Percentiles rank a stretch among this genome's conserved stretches.
phyloP scores from a whole-genome alignment of 92 coral and sea anemone genomes.

The Epizoanthus rinbou region DNA sequence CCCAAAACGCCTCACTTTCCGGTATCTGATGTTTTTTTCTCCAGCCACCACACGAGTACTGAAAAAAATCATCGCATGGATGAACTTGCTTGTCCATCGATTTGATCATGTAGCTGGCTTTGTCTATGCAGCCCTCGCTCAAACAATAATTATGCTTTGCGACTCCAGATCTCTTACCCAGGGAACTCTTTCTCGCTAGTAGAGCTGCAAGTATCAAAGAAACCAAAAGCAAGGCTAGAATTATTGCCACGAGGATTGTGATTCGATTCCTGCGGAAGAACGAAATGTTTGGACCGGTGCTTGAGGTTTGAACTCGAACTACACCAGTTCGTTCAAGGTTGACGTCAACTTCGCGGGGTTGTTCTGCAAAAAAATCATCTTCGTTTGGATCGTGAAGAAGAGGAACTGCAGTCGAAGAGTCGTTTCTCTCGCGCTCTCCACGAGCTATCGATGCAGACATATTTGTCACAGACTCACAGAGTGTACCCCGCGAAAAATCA shows the following conservation, averaged over 20 bases:
- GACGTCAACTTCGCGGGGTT: slow-evolving; percentile 34
- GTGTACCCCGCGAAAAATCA: not conserved
- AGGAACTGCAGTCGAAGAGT: slow-evolving; percentile 65
- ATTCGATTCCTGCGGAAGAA: slow-evolving; percentile 39
- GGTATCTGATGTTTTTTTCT: slow-evolving; percentile 71
- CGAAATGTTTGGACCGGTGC: slow-evolving; percentile 29
- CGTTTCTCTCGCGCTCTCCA: slow-evolving; percentile 40
- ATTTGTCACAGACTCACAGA: not conserved
- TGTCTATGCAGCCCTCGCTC: slow-evolving; percentile 69
- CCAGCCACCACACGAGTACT: slow-evolving; percentile 92
- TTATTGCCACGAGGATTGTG: slow-evolving; percentile 40
- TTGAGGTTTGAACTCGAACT: slow-evolving; percentile 49
- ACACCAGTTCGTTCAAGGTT: slow-evolving; percentile 56
- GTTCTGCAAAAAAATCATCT: slow-evolving; percentile 46
- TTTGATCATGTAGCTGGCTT: slow-evolving; percentile 68
- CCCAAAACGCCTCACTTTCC: slow-evolving; percentile 81
- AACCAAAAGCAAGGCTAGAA: slow-evolving; percentile 48
- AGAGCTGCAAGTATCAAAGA: slow-evolving; percentile 53
- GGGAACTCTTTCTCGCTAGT: slow-evolving; percentile 1
- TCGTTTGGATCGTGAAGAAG: slow-evolving; percentile 55
- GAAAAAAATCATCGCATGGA: slow-evolving; percentile 82
- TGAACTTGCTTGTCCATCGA: slow-evolving; percentile 62
- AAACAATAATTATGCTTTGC: slow-evolving; percentile 46
- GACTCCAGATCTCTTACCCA: not conserved
- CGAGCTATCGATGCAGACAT: slow-evolving; percentile 37